Evolutionary conservation across 2,888 invertebrate species (phyloP), one percentile per base, ranked within the genome.

Genomic region (Meandrusa payeni): DNA sequence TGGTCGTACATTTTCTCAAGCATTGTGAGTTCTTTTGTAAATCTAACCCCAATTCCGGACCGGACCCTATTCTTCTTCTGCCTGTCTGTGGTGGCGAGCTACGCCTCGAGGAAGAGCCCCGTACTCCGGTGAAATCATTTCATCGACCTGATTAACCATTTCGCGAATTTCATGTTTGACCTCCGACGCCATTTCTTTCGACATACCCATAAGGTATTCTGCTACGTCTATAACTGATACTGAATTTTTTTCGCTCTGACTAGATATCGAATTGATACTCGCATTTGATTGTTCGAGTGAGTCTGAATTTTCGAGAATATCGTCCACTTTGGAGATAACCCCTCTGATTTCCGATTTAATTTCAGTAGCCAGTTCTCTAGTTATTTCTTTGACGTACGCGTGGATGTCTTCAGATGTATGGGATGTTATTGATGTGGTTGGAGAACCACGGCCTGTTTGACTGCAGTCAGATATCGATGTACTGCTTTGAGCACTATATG

Each of bases 271-370:
- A 48, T 71, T 82, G 41, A 87, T 69, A 50, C 87, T 87, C 33
- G 76, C 50, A 64, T 88, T 88, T 15, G 82, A 72, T 59, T 89
- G 85, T 54, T 92, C 92, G 3, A 89, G 65, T 0, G 85, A 78
- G 60, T 92, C 93, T 0, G 91, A 90, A 65, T 92, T 93, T 48
- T 93, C 93, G 19, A 94, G 75, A 32, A 93, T 94, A 64, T 94
- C 94, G 55, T 95, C 94, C 0, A 95, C 94, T 72, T 91, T 92
- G 1, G 92, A 93, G 54, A 94, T 94, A 0, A 95, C 94, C 71
- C 92, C 94, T 3, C 94, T 88, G 24, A 95, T 93, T 82, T 94
- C 94, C 1, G 94, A 94, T 67, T 94, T 94, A 10, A 95, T 93
- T 76, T 94, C 94, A 5, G 93, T 94, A 1, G 94, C 94, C 48